A percentile compares a stretch with the other conserved stretches of the same genome.
Evolutionary conservation across 2,113 vertebrate species (phyloP).

Genomic region (Uria aalge): DNA sequence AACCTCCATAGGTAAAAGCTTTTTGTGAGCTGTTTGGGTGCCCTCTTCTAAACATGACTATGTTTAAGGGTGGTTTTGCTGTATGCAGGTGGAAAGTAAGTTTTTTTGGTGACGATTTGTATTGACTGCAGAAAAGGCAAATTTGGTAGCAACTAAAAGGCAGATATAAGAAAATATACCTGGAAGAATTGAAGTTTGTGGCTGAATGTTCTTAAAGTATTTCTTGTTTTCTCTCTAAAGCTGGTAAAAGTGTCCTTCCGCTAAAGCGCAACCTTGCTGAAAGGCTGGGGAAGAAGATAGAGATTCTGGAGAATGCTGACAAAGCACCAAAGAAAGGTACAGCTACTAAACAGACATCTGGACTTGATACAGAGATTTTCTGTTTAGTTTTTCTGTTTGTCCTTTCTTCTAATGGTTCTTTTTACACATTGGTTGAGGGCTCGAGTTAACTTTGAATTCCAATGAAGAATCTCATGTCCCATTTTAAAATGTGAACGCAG

Average conservation of each 20-base stretch:
- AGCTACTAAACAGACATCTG: background rate
- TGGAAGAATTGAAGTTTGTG: fast-evolving
- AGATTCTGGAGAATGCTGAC: conserved; percentile 52
- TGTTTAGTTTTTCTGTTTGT: background rate
- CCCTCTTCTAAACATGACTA: background rate
- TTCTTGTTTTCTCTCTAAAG: background rate
- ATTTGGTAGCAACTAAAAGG: background rate
- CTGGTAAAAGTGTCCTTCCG: conserved; percentile 34
- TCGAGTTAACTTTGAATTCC: background rate
- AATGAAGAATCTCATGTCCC: background rate
- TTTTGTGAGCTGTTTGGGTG: background rate
- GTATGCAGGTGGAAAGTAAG: background rate
- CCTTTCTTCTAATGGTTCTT: background rate
- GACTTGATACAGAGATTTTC: background rate
- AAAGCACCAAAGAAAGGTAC: conserved; percentile 75
- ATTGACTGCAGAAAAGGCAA: background rate
- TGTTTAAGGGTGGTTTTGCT: background rate
- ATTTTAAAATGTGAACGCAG: background rate
- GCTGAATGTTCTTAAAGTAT: background rate
- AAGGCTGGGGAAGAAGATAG: conserved; percentile 84
- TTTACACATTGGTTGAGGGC: background rate
- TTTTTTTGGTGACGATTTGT: too few species aligned
- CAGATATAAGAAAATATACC: background rate
- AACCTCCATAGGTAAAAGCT: conserved; percentile 22
- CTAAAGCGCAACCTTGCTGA: conserved; percentile 82